phyloP scores from a whole-genome alignment of 1,140 invertebrate species.

The Drosophila persimilis region DNA sequence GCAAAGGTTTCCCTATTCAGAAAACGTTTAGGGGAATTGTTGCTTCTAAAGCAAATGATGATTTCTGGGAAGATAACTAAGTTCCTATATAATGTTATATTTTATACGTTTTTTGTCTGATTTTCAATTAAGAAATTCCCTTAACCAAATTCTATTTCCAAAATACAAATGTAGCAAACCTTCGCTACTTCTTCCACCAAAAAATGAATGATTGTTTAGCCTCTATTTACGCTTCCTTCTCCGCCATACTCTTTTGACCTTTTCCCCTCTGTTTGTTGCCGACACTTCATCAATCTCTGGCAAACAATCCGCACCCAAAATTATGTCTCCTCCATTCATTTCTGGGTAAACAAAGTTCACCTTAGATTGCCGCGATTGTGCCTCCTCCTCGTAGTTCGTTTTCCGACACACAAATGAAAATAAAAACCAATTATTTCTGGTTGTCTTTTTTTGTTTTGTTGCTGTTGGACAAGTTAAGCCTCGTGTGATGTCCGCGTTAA shows the following conservation, averaged over 20 bases:
- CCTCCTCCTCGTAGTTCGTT: no score
- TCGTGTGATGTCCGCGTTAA: conserved; percentile 43
- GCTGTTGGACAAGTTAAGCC: conserved; percentile 43
- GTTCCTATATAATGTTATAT: no score
- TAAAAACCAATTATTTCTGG: conserved; percentile 45
- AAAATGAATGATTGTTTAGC: neutral
- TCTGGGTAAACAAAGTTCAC: conserved; percentile 5
- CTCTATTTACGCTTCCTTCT: conserved; percentile 8
- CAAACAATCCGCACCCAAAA: conserved; percentile 25
- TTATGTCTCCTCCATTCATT: neutral
- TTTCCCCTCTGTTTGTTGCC: neutral
- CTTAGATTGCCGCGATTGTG: neutral
- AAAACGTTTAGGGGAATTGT: no score
- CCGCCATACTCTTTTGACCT: conserved; percentile 22
- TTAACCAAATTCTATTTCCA: no score
- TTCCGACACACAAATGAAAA: conserved; percentile 14
- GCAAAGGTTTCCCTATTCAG: no score
- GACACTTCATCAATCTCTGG: conserved; percentile 43
- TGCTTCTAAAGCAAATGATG: no score
- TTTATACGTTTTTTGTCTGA: no score
- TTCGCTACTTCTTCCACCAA: neutral
- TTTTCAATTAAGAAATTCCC: no score
- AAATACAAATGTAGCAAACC: neutral
- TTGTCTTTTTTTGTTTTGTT: conserved; percentile 15
- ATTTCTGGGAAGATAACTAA: no score